Conservation (phyloP, 2,797 vertebrate species). For the Parambassis ranga region DNA sequence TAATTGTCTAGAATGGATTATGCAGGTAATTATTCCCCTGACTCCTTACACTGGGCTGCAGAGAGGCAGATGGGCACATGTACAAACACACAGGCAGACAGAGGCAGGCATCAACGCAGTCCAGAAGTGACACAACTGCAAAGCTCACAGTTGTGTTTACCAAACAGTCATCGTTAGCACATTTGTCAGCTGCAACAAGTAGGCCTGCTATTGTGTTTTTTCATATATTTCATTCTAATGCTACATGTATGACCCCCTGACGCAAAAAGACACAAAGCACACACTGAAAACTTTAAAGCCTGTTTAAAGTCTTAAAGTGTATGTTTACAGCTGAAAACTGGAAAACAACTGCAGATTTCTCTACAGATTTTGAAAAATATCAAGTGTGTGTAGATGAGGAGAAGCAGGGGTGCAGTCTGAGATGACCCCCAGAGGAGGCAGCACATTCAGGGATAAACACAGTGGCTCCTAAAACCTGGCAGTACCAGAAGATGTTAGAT, state of each 20-base stretch:
- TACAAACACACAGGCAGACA: slow-evolving; percentile 14
- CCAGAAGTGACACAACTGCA: neutral
- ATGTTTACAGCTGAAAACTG: neutral
- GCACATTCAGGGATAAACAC: slow-evolving; percentile 14
- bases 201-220: too few species aligned
- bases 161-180: neutral
- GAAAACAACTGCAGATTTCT: neutral
- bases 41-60: slow-evolving; percentile 44
- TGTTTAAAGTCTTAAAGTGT: too few species aligned
- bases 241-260: too few species aligned
- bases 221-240: too few species aligned
- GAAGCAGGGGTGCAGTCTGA: neutral
- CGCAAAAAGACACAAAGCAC: too few species aligned
- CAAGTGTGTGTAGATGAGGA: neutral
- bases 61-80: slow-evolving; percentile 37
- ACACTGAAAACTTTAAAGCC: too few species aligned
- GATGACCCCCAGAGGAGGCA: slow-evolving; percentile 8
- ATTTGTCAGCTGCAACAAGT: too few species aligned
- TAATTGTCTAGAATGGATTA: slow-evolving; percentile 76
- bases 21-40: slow-evolving; percentile 76
- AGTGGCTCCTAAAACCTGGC: neutral
- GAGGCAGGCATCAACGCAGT: neutral
- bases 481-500: neutral
- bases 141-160: neutral
- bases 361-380: neutral